Base-by-base conservation (phyloP, 2,797 vertebrate genomes). In the Macropus fuliginosus region DNA sequence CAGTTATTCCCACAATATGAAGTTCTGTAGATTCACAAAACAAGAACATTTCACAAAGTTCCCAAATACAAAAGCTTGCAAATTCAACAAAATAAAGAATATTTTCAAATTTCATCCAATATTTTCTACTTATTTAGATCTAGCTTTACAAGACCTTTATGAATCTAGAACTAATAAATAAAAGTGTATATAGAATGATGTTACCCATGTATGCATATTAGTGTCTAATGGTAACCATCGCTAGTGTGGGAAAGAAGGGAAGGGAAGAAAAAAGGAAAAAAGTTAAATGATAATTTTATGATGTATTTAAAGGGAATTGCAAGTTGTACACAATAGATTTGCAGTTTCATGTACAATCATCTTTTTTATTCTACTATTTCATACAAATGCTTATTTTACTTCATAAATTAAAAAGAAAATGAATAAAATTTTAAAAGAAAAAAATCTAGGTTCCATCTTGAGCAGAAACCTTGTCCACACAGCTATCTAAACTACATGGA, bases 241-340 rank as follows among this genome's bases (percentile, higher is more conserved):
- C 66, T 81, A 29, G n/a, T 6, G 18, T 0, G 0, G 1, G n/a
- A 2, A 34, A 12, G n/a, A 18, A 6, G 1, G 8, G 2, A 9
- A 24, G 2, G n/a, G 5, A 16, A 18, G n/a, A 21, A 81, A 66
- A 66, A 66, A n/a, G 18, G 8, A 40, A 81, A 74, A 81, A 34
- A 81, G n/a, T 46, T 81, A 40, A 21, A 81, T 4, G 29, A 59
- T 81, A 46, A 24, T 21, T 81, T 81, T 81, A 81, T 46, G 40
- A 81, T 81, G 10, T 46, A 81, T 40, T 81, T 81, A 12, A 46
- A 81, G 24, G 28, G n/a, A 40, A 81, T 81, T 40, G 6, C 18
- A 81, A 81, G 66, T 46, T 81, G n/a, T 81, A 40, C n/a, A 74
- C 40, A 74, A 40, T 21, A 40, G 18, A 40, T 40, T 21, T 40